These are phyloP conservation scores for Glossosoma conforme DNA, from an alignment of 1,140 invertebrate genomes.

Conservation along the genomic window DNA sequence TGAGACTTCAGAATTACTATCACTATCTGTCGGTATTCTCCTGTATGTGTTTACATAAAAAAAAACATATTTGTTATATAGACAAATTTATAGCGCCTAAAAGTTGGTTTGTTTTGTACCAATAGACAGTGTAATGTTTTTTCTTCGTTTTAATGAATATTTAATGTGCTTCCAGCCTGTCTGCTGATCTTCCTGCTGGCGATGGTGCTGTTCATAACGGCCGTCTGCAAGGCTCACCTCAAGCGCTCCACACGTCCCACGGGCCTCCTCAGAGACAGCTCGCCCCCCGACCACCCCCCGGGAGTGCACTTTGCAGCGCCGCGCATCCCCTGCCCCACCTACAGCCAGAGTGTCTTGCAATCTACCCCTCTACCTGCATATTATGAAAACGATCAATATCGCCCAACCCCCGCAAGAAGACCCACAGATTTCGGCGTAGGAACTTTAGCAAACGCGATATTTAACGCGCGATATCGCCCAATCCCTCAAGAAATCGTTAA, in stretches of 20 bases:
- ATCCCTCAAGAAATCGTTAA: constrained; percentile 18
- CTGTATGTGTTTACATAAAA: no score
- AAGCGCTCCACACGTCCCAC: constrained; percentile 13
- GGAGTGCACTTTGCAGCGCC: background rate
- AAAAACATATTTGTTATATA: no score
- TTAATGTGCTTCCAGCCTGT: constrained; percentile 25
- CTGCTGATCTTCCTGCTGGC: constrained; percentile 20
- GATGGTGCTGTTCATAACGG: constrained; percentile 18
- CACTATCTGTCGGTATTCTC: no score
- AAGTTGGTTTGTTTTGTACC: no score
- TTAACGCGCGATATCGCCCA: constrained; percentile 24
- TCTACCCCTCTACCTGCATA: constrained; percentile 4
- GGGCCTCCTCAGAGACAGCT: constrained; percentile 1
- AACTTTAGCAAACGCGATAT: constrained; percentile 25
- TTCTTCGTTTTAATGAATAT: no score
- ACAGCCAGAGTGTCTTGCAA: background rate
- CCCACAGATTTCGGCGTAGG: constrained; percentile 28
- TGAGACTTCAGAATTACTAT: no score
- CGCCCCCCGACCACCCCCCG: background rate
- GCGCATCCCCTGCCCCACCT: background rate
- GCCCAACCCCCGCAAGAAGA: constrained; percentile 11
- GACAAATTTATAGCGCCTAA: background rate
- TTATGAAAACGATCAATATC: constrained; percentile 3
- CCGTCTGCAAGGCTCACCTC: constrained; percentile 24
- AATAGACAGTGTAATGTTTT: no score